These are phyloP conservation scores for Pavo muticus DNA, from an alignment of 2,113 vertebrate species.

Conservation along the genomic window DNA sequence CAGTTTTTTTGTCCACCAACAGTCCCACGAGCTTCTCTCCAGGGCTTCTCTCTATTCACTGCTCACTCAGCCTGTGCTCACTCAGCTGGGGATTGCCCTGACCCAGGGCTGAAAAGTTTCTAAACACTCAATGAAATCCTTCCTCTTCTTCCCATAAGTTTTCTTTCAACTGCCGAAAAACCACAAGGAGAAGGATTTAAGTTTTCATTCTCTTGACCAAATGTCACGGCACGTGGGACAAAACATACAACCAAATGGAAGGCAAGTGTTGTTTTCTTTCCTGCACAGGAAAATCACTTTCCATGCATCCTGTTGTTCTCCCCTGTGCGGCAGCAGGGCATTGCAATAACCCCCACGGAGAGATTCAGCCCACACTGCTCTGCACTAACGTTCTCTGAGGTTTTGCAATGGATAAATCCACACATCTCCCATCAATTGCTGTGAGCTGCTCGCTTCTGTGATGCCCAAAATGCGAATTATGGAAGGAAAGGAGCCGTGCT, in stretches of 20 bases:
- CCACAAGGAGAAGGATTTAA: background rate
- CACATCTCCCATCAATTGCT: background rate
- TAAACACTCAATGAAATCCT: background rate
- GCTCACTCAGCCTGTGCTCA: too few species aligned
- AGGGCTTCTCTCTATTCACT: too few species aligned
- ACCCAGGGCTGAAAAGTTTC: background rate
- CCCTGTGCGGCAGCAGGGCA: background rate
- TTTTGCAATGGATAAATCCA: background rate
- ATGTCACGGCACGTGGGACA: accelerated
- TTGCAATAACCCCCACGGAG: background rate
- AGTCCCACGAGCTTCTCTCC: too few species aligned
- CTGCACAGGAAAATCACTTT: background rate
- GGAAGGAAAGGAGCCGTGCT: accelerated
- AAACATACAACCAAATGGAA: background rate
- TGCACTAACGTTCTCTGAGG: background rate
- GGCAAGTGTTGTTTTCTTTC: background rate
- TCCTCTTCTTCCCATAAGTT: background rate
- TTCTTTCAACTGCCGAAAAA: background rate
- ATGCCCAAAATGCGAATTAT: background rate
- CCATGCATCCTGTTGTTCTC: background rate
- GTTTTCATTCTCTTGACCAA: background rate
- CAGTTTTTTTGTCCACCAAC: too few species aligned
- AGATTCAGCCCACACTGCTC: background rate
- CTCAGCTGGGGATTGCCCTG: too few species aligned
- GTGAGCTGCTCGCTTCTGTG: background rate